phyloP scores from a whole-genome alignment of 2,888 invertebrate species.

The Melinopterus prodromus region DNA sequence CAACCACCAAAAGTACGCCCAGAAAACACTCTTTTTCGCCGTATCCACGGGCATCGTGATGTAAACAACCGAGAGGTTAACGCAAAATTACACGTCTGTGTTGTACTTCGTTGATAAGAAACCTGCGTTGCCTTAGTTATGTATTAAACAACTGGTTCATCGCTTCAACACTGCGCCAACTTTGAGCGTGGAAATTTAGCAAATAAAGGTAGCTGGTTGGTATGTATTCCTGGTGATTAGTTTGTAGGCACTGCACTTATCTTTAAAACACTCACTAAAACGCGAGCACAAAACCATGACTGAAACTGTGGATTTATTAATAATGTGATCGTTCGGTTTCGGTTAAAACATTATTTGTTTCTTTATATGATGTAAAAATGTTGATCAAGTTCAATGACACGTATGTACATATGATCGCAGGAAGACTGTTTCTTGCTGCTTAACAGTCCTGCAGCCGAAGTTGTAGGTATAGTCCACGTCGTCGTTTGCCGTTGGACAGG shows the following conservation, averaged over 20 bases:
- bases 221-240: not conserved
- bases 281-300: not conserved
- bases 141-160: not conserved
- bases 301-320: not conserved
- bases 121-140: not conserved
- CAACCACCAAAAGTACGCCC: slow-evolving; percentile 86
- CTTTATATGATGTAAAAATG: not conserved
- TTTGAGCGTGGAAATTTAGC: not conserved
- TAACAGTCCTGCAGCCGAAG: not conserved
- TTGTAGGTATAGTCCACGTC: slow-evolving; percentile 39
- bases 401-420: slow-evolving; percentile 30
- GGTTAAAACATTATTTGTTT: not conserved
- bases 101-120: not conserved
- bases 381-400: slow-evolving; percentile 36
- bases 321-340: not conserved
- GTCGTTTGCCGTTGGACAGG: slow-evolving; percentile 40
- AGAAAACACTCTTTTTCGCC: slow-evolving; percentile 66
- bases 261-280: not conserved
- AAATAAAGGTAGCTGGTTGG: not conserved
- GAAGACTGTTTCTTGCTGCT: not conserved
- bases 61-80: not conserved
- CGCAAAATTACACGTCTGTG: not conserved
- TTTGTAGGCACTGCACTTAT: not conserved
- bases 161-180: not conserved
- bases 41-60: not conserved